phyloP scores from a whole-genome alignment of 2,888 invertebrate species.

The Suillia variegata region DNA sequence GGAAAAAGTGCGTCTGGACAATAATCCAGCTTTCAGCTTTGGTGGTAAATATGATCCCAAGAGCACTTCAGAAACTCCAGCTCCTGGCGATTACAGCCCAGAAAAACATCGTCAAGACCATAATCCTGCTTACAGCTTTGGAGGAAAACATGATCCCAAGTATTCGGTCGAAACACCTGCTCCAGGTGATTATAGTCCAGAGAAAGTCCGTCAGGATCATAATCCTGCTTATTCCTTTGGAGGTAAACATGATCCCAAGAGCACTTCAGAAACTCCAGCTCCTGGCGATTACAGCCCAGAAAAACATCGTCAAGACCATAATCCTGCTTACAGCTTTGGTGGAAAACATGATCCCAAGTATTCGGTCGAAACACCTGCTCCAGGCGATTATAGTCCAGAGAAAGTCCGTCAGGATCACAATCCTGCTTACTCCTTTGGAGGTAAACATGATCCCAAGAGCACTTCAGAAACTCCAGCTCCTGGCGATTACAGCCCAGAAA shows the following conservation, averaged over 20 bases:
- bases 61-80: conserved; percentile 65
- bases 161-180: conserved; percentile 65
- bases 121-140: conserved; percentile 38
- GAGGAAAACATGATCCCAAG: conserved; percentile 42
- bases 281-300: conserved; percentile 70
- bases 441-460: conserved; percentile 64
- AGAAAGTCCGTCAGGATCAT: conserved; percentile 62
- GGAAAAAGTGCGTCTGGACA: conserved; percentile 63
- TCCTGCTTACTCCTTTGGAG: conserved; percentile 67
- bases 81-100: conserved; percentile 68
- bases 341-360: conserved; percentile 52
- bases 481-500: conserved; percentile 66
- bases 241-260: conserved; percentile 59
- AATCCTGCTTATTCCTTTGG: conserved; percentile 64
- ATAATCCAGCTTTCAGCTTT: conserved; percentile 65
- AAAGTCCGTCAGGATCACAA: conserved; percentile 62
- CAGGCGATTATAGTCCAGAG: conserved; percentile 66
- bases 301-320: conserved; percentile 61
- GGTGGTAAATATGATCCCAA: conserved; percentile 59
- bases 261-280: conserved; percentile 66
- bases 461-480: conserved; percentile 62
- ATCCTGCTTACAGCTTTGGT: conserved; percentile 37
- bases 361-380: conserved; percentile 59
- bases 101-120: conserved; percentile 64
- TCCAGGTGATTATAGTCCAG: conserved; percentile 68